phyloP scores from a whole-genome alignment of 2,888 invertebrate species.

The Sarcophaga subvicina region DNA sequence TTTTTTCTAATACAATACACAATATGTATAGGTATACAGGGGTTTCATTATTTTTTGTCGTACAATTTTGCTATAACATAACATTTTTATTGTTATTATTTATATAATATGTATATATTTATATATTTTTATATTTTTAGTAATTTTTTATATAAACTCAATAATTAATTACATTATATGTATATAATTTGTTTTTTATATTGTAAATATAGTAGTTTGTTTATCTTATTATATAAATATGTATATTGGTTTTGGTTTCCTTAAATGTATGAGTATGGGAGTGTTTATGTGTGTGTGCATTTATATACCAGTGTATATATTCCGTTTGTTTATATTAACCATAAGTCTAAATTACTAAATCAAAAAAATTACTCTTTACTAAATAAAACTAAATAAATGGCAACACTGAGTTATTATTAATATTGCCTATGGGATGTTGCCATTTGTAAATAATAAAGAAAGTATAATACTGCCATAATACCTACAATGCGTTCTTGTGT shows the following conservation, averaged over 20 bases:
- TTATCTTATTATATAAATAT: background rate
- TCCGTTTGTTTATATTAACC: background rate
- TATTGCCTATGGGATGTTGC: background rate
- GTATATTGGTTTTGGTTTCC: background rate
- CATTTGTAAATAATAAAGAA: background rate
- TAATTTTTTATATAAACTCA: conserved; percentile 35
- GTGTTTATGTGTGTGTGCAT: conserved; percentile 17
- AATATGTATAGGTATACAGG: background rate
- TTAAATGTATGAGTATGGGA: background rate
- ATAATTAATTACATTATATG: background rate
- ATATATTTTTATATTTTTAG: background rate
- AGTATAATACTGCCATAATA: conserved; percentile 14
- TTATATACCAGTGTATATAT: background rate
- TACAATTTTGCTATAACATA: conserved; percentile 40
- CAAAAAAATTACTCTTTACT: background rate
- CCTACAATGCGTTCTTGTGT: background rate
- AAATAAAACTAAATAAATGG: conserved; percentile 8
- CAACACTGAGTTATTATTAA: conserved; percentile 14
- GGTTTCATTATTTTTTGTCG: conserved; percentile 15
- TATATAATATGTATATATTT: conserved; percentile 18
- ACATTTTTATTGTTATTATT: conserved; percentile 22
- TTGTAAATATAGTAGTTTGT: conserved; percentile 41
- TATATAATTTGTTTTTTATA: conserved; percentile 5
- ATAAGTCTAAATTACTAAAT: background rate
- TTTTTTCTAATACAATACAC: conserved; percentile 45